phyloP scores from a whole-genome alignment of 1,140 invertebrate species.

The Pinna nobilis region DNA sequence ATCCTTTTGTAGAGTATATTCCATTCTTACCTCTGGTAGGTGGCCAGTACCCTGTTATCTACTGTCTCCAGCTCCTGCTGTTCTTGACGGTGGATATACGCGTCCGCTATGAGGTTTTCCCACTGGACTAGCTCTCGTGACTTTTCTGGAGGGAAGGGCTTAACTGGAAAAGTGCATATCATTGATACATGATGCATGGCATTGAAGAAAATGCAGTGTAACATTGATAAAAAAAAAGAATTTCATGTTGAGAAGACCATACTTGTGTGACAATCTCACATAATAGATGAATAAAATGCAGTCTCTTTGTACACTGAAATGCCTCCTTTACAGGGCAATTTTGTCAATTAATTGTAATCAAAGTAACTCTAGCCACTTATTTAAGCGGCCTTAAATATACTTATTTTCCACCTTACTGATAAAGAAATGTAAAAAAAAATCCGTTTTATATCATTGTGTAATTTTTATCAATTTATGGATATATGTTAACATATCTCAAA shows the following conservation, averaged over 20 bases:
- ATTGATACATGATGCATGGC: neutral
- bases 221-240: neutral
- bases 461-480: too few relatives aligned
- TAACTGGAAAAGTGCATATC: conserved; percentile 25
- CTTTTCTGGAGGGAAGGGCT: conserved; percentile 38
- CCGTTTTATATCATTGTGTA: too few relatives aligned
- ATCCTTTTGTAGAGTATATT: neutral
- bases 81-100: conserved; percentile 60
- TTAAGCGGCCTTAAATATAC: too few relatives aligned
- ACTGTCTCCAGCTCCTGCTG: conserved; percentile 52
- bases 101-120: conserved; percentile 72
- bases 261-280: neutral
- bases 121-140: conserved; percentile 64
- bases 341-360: too few relatives aligned
- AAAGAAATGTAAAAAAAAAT: too few relatives aligned
- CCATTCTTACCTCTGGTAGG: conserved; percentile 56
- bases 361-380: too few relatives aligned
- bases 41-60: conserved; percentile 58
- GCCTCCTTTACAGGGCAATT: too few relatives aligned
- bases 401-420: too few relatives aligned
- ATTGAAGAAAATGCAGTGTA: neutral
- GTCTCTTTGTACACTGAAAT: neutral
- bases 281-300: neutral
- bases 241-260: neutral
- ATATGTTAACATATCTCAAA: too few relatives aligned